Evolutionary conservation across 2,797 vertebrate genomes (phyloP), one percentile per base, ranked within the genome.

Genomic region (Poecilia picta): DNA sequence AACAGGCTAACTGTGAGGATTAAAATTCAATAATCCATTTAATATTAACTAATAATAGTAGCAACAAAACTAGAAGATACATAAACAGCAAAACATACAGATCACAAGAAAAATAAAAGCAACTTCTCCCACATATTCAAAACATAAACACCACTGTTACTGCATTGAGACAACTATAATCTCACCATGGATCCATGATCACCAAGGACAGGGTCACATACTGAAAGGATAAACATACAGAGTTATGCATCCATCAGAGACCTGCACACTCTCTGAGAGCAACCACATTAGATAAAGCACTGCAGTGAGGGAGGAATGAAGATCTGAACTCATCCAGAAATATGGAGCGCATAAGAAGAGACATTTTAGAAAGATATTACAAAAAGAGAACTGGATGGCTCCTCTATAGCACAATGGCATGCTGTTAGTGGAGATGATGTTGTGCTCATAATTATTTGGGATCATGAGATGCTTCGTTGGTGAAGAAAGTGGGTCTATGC

Each of bases 131-230:
- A 36, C 59, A 62, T 33, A 66, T 39, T 23, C 8, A 39, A 39
- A 66, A 66, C 62, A 36, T 20, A 66, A 39, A 66, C 62, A 36
- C 20, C 11, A 18, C 25, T 12, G 18, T 11, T 43, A 43, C 39
- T 68, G 64, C 64, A 68, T 68, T 43, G 5, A 7, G 45, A 0
- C 3, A 45, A 12, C 20, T 13, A 36, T 53, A 28, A 72, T 75
- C 95, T 95, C 90, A 99, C 98, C 98, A 99, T 99, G 25, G 96
- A 97, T 87, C 98, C 98, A 83, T 99, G 98, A 93, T 99, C 98
- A 7, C 98, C 98, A 78, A 99, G 97, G 89, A 99, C 98, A 0
- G 98, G 98, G 93, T 99, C 98, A 62, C 98, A 99, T 25, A 99
- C 98, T 99, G 96, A 0, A 90, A 96, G 0, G 77, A 81, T 51